Evolutionary conservation across 2,888 invertebrate genomes (phyloP).

Genomic region (Oegoconia quadripuncta): DNA sequence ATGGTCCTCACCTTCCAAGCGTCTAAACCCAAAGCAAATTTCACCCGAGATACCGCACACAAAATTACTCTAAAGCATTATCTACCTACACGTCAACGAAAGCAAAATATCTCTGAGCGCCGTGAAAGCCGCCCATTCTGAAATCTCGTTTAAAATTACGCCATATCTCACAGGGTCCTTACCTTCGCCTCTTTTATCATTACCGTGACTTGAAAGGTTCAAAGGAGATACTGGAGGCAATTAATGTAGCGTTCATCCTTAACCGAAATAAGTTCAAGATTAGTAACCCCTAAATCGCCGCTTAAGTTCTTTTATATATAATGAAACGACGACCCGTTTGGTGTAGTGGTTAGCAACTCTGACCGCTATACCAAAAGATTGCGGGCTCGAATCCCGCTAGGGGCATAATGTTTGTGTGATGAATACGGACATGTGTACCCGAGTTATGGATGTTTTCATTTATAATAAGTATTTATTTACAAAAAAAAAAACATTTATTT

Average conservation of each 20-base stretch:
- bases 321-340: background rate
- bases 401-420: too few species aligned
- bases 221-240: conserved; percentile 14
- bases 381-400: too few species aligned
- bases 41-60: too few species aligned
- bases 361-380: too few species aligned
- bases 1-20: too few species aligned
- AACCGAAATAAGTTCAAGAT: background rate
- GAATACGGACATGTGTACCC: too few species aligned
- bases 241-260: background rate
- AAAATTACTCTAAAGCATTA: conserved; percentile 4
- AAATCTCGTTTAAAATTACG: conserved; percentile 23
- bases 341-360: background rate
- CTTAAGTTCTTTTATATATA: background rate
- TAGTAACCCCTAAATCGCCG: background rate
- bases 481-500: too few species aligned
- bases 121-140: conserved; percentile 1
- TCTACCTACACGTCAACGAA: conserved; percentile 3
- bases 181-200: background rate
- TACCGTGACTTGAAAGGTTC: background rate
- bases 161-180: conserved; percentile 16
- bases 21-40: too few species aligned
- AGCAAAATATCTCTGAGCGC: conserved; percentile 1
- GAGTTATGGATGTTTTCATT: too few species aligned
- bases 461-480: too few species aligned